A percentile compares a stretch with the other conserved stretches of the same genome.
Conservation (phyloP, 2,113 vertebrate genomes). For the Thunnus maccoyii region DNA sequence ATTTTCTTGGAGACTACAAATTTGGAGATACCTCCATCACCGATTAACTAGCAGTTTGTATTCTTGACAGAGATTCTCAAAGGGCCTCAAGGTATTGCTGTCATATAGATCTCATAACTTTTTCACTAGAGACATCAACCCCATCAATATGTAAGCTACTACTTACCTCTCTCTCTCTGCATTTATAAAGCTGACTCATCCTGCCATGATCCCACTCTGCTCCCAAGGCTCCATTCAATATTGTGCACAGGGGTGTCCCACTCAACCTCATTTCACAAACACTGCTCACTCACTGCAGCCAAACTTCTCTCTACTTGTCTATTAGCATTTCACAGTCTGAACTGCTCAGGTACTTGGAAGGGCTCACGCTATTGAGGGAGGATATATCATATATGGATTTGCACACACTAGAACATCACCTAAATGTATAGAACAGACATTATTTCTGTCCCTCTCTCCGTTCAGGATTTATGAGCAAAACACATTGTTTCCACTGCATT, state of each 20-base stretch:
- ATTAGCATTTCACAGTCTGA: constrained; percentile 41
- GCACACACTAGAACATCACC: not conserved
- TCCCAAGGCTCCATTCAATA: constrained; percentile 62
- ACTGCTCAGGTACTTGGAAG: constrained; percentile 15
- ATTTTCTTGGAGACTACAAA: constrained; percentile 20
- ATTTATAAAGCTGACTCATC: constrained; percentile 62
- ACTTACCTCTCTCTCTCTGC: constrained; percentile 43
- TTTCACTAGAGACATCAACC: constrained; percentile 41
- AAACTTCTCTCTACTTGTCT: constrained; percentile 23
- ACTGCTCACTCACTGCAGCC: constrained; percentile 27
- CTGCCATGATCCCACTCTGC: constrained; percentile 38
- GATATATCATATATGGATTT: constrained; percentile 12
- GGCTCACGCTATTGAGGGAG: constrained; percentile 17
- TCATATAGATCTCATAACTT: constrained; percentile 52
- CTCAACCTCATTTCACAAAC: constrained; percentile 61
- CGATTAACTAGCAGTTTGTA: constrained; percentile 48
- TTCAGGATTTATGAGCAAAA: constrained; percentile 55
- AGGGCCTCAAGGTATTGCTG: constrained; percentile 46
- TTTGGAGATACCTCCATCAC: not conserved
- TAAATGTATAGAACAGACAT: not conserved
- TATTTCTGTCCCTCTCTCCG: not conserved
- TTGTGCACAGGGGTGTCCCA: constrained; percentile 36
- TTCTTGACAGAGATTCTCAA: constrained; percentile 47
- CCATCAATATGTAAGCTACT: constrained; percentile 58
- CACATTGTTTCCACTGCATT: constrained; percentile 62